Percentiles rank a stretch among this genome's conserved stretches.
These are phyloP conservation scores for Galeopterus variegatus DNA, from an alignment of 2,113 vertebrate species.

Conservation along the genomic window DNA sequence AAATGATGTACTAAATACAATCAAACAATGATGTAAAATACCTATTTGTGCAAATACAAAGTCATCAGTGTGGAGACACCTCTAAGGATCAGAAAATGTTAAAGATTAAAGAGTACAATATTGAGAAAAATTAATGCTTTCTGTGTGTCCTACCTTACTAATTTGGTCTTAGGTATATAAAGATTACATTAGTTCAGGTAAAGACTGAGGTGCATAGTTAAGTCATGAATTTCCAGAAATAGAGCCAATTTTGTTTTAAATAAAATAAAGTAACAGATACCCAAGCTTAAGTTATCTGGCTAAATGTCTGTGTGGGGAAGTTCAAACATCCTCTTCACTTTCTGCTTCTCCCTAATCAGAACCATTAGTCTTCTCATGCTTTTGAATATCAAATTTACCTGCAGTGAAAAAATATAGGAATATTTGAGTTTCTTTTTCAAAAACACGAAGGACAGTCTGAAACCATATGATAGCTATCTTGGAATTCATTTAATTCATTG, in stretches of 20 bases:
- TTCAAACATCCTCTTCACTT: conserved; percentile 84
- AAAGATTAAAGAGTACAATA: not conserved
- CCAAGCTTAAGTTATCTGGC: conserved; percentile 80
- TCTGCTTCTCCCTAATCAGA: conserved; percentile 81
- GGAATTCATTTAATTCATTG: not conserved
- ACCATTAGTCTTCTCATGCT: conserved; percentile 77
- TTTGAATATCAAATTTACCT: conserved; percentile 82
- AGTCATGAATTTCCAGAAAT: conserved; percentile 77
- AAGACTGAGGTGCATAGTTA: conserved; percentile 60
- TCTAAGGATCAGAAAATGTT: not conserved
- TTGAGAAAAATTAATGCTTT: not conserved
- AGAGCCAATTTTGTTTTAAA: conserved; percentile 82
- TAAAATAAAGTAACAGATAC: conserved; percentile 84
- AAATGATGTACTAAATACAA: conserved; percentile 12
- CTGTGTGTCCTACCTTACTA: not conserved
- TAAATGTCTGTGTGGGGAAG: conserved; percentile 82
- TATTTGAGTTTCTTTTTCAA: conserved; percentile 50
- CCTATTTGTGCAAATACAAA: not conserved
- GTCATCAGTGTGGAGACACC: not conserved
- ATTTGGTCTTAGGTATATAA: conserved; percentile 44
- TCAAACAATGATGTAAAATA: not conserved
- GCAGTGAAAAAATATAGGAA: conserved; percentile 75
- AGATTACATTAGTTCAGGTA: conserved; percentile 72
- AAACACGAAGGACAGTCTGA: not conserved
- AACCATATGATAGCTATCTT: not conserved